Percentiles rank a stretch among this genome's conserved stretches.
These are phyloP conservation scores for Magallana ariakensis DNA, from an alignment of 1,140 invertebrate genomes.

Conservation along the genomic window DNA sequence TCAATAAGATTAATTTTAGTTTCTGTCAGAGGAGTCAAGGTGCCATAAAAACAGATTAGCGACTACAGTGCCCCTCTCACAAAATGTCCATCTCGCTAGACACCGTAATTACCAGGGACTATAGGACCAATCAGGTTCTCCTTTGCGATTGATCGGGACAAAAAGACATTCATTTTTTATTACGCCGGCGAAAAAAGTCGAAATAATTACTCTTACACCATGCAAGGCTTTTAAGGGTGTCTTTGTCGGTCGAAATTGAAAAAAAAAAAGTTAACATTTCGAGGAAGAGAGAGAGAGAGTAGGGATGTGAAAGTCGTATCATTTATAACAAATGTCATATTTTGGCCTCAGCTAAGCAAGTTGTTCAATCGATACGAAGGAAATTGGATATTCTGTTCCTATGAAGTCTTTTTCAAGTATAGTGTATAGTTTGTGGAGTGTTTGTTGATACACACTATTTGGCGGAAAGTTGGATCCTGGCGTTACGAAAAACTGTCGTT, in stretches of 20 bases:
- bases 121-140: not conserved
- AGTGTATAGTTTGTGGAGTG: not conserved
- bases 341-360: conserved; percentile 14
- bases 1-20: conserved; percentile 1
- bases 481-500: not conserved
- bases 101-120: not conserved
- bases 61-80: not conserved
- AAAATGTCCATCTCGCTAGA: not conserved
- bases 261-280: not conserved
- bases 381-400: conserved; percentile 22
- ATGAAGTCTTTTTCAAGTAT: conserved; percentile 27
- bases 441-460: not conserved
- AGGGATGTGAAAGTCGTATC: conserved; percentile 18
- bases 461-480: not conserved
- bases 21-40: not conserved
- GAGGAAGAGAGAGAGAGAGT: not conserved
- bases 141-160: not conserved
- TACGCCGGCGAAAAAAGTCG: not conserved
- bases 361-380: conserved; percentile 1
- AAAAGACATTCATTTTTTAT: conserved; percentile 26
- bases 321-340: conserved; percentile 28
- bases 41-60: conserved; percentile 4
- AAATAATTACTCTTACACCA: conserved; percentile 25
- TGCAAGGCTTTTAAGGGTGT: not conserved
- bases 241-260: not conserved